Percentiles rank a stretch among this genome's conserved stretches.
Evolutionary conservation across 2,797 vertebrate genomes (phyloP).

Genomic region (Vespertilio murinus): DNA sequence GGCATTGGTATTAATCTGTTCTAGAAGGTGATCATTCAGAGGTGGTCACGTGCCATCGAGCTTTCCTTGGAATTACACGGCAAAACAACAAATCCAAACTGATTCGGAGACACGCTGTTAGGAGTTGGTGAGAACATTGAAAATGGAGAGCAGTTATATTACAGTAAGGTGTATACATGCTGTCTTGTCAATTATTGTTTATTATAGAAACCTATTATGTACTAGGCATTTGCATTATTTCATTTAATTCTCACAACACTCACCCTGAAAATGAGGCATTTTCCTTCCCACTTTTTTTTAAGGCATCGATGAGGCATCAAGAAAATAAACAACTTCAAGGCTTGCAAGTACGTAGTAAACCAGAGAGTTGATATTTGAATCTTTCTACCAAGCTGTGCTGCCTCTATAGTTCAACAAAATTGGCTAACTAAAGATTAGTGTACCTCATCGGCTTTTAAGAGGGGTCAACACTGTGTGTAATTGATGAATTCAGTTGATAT

Average conservation of each 20-base stretch:
- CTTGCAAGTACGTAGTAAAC: slow-evolving; percentile 37
- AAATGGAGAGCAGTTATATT: background rate
- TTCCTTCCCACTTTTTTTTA: slow-evolving; percentile 24
- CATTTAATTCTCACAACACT: slow-evolving; percentile 22
- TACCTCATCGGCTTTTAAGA: background rate
- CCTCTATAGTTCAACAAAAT: slow-evolving; percentile 2
- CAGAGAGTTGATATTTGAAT: slow-evolving; percentile 38
- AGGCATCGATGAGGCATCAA: slow-evolving; percentile 1
- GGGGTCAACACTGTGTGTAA: background rate
- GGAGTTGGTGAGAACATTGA: background rate
- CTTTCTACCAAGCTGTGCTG: background rate
- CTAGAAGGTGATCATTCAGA: background rate
- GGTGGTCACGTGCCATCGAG: background rate
- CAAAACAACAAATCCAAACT: slow-evolving; percentile 22
- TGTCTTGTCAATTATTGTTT: background rate
- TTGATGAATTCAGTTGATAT: background rate
- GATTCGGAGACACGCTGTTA: background rate
- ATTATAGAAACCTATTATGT: background rate
- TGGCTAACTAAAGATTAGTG: background rate
- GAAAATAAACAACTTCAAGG: slow-evolving; percentile 20
- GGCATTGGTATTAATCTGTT: background rate
- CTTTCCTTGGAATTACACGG: slow-evolving; percentile 20
- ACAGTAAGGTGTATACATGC: background rate
- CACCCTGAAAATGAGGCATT: slow-evolving; percentile 2
- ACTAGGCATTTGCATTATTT: background rate